These are phyloP conservation scores for Rotaria macrura DNA, from an alignment of 2,888 invertebrate genomes.

Conservation along the genomic window DNA sequence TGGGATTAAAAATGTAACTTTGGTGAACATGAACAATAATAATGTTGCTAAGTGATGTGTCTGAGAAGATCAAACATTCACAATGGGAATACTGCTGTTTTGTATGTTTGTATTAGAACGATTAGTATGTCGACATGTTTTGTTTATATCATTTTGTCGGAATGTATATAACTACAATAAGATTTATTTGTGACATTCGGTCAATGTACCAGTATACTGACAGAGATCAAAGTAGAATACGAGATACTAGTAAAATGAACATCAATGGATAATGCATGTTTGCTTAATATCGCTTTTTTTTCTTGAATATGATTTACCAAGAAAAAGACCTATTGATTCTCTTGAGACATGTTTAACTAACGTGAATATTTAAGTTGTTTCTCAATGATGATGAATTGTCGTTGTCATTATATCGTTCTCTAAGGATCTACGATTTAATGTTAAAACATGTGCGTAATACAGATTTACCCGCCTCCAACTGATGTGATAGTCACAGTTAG, in stretches of 20 bases:
- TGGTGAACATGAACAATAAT: not conserved
- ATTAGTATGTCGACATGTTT: constrained; percentile 7
- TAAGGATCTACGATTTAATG: not conserved
- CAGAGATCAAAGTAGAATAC: not conserved
- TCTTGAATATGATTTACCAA: not conserved
- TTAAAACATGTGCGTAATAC: not conserved
- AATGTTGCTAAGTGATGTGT: not conserved
- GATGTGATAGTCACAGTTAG: not conserved
- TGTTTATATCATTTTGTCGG: constrained; percentile 1
- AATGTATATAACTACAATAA: constrained; percentile 7
- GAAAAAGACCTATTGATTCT: not conserved
- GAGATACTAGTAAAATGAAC: not conserved
- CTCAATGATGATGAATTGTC: not conserved
- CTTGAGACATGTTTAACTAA: not conserved
- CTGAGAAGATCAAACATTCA: not conserved
- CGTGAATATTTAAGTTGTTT: not conserved
- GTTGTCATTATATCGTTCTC: not conserved
- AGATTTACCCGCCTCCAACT: not conserved
- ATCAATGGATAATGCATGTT: not conserved
- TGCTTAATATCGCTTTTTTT: too few relatives aligned
- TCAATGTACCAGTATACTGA: not conserved
- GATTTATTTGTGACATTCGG: constrained; percentile 3
- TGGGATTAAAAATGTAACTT: not conserved
- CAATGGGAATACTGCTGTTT: not conserved
- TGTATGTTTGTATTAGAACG: not conserved